A percentile compares a stretch with the other conserved stretches of the same genome.
phyloP scores from a whole-genome alignment of 2,113 vertebrate genomes.

The Tenebrosternarchus preto region DNA sequence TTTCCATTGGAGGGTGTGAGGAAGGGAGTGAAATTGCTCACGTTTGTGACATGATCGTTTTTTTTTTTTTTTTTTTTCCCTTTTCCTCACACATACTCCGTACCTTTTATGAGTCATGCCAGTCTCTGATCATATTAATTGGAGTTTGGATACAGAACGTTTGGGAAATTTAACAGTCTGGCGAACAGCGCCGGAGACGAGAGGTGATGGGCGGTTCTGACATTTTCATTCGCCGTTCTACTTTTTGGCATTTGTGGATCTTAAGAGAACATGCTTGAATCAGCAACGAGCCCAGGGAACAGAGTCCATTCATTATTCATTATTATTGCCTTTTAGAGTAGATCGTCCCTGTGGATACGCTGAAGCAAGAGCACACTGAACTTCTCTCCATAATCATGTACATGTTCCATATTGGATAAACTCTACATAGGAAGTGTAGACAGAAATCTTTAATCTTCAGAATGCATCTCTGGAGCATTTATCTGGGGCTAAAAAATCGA shows the following conservation, averaged over 20 bases:
- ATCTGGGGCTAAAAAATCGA: too few species aligned
- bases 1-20: slow-evolving; percentile 20
- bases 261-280: slow-evolving; percentile 29
- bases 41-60: slow-evolving; percentile 19
- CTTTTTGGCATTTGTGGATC: slow-evolving; percentile 26
- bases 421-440: neutral
- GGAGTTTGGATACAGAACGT: slow-evolving; percentile 7
- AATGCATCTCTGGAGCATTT: neutral
- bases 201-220: neutral
- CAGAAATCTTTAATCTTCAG: neutral
- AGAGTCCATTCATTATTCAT: slow-evolving; percentile 37
- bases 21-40: slow-evolving; percentile 26
- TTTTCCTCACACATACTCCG: neutral
- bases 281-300: slow-evolving; percentile 4
- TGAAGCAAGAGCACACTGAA: neutral
- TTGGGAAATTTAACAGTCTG: slow-evolving; percentile 24
- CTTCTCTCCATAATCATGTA: neutral
- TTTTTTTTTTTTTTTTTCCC: neutral
- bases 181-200: neutral
- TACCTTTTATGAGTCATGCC: slow-evolving; percentile 19
- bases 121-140: neutral
- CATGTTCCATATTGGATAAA: neutral
- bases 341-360: slow-evolving; percentile 13
- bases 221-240: neutral
- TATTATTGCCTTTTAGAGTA: slow-evolving; percentile 40